Evolutionary conservation across 2,113 vertebrate genomes (phyloP).

Genomic region (Pipra filicauda): DNA sequence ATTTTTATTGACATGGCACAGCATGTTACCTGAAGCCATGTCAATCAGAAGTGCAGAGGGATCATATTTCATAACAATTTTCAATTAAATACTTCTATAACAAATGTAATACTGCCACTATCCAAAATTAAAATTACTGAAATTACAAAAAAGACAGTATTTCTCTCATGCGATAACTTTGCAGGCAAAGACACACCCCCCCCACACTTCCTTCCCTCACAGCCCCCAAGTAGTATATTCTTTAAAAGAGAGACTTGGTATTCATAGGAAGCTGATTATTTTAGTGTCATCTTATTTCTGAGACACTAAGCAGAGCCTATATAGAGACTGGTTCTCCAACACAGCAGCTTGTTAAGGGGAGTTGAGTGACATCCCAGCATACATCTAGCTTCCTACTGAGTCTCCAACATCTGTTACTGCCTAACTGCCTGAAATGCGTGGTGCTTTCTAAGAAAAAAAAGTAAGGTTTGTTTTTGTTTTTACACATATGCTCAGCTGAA

Average conservation of each 20-base stretch:
- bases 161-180: not conserved
- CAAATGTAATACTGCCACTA: not conserved
- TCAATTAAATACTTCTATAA: not conserved
- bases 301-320: slow-evolving; percentile 66
- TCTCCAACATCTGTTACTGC: slow-evolving; percentile 72
- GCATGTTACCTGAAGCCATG: not conserved
- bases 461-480: slow-evolving; percentile 71
- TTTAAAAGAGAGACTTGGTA: slow-evolving; percentile 21
- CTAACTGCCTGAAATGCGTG: slow-evolving; percentile 62
- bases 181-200: not conserved
- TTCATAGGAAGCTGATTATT: slow-evolving; percentile 65
- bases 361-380: slow-evolving; percentile 69
- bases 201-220: not conserved
- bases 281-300: slow-evolving; percentile 66
- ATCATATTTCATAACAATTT: slow-evolving; percentile 7
- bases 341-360: slow-evolving; percentile 72
- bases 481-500: slow-evolving; percentile 65
- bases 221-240: not conserved
- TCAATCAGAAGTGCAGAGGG: not conserved
- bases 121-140: slow-evolving; percentile 1
- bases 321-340: slow-evolving; percentile 64
- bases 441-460: slow-evolving; percentile 67
- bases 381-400: slow-evolving; percentile 70
- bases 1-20: slow-evolving; percentile 43
- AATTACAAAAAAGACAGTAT: not conserved